Base-by-base conservation (phyloP, 2,113 vertebrate genomes). In the Hyla sarda region DNA sequence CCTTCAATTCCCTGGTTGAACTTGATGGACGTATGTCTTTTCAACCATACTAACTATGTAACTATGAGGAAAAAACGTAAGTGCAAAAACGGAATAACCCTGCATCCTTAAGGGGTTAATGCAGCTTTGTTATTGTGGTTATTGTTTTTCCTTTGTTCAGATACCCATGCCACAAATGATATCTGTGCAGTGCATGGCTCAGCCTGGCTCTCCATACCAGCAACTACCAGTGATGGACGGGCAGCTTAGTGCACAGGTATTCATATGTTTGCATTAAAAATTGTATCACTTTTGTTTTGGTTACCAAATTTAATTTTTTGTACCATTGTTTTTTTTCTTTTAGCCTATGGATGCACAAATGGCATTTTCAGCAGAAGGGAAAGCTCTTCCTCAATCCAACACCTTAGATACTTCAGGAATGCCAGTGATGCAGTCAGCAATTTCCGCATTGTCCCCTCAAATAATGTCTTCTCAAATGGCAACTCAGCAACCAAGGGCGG, bases 211-310 rank as follows among this genome's bases (percentile, higher is more conserved):
- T 83, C 87, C 94, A 90, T 93, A 93, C 90, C 88, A 93, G 41
- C 95, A 95, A 89, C 88, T 94, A 86, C 93, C 92, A n/a, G 90
- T 92, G 89, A 90, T 91, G 91, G 88, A 91, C 88, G 89, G 92
- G 75, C 94, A 94, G 89, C 94, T 93, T 71, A 91, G 92, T 90
- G 90, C 95, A 90, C 93, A 94, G 90, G 91, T 95, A 90, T 95
- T 37, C 14, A 58, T 41, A 30, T 30, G 17, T 41, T 41, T 77
- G 10, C 2, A 32, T 23, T 12, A 10, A 4, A 23, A 3, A 23
- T 11, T 71, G 4, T 41, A 41, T 4, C 19, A 4, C 34, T 23
- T 37, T 5, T 3, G 8, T 11, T 41, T 71, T 71, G 2, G 7
- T 21, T 21, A 19, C 21, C 2, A 34, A 34, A 34, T 69, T 17